Evolutionary conservation across 2,888 invertebrate genomes (phyloP), one percentile per base, ranked within the genome.

Genomic region (Acleris holmiana): DNA sequence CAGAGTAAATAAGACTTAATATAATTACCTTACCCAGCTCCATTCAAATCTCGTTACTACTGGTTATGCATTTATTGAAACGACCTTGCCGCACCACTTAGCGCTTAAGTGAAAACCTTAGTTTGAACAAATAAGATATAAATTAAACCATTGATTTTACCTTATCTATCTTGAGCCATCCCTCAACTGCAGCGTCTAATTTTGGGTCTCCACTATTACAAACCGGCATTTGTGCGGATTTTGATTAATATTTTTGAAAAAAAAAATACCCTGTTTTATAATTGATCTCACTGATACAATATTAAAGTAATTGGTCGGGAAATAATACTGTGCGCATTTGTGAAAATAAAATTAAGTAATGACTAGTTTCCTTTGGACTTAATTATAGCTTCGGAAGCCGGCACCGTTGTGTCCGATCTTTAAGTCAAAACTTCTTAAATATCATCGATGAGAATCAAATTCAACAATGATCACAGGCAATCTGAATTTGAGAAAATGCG

Each of bases 151-250:
- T 17, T 21, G n/a, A 1, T 78, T n/a, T 76, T 87, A 95, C 95
- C 93, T 94, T 94, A 80, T 97, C 97, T 94, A 95, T 96, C 69
- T 90, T 82, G 4, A 97, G 80, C 97, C 97, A 98, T 73, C 95
- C 94, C 17, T 93, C 86, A 15, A 97, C 94, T 82, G 95, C 95
- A 15, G 86, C 80, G 82, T 96, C 94, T 64, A 97, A 84, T 71
- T 93, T 91, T 29, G 73, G 62, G 75, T 94, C 91, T 57, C 94
- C 94, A 69, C 94, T 94, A 4, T 87, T 83, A 69, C 82, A 82
- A 48, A 71, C 59, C 59, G 78, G 68, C 83, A 85, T 86, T 70
- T 77, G 41, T 40, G 23, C 54, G 50, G 17, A 44, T 55, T 55
- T 54, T 54, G 40, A 29, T n/a, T 19, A 35, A 17, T 56, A 29